Conservation (phyloP, 2,797 vertebrate species). For the Microtus agrestis region DNA sequence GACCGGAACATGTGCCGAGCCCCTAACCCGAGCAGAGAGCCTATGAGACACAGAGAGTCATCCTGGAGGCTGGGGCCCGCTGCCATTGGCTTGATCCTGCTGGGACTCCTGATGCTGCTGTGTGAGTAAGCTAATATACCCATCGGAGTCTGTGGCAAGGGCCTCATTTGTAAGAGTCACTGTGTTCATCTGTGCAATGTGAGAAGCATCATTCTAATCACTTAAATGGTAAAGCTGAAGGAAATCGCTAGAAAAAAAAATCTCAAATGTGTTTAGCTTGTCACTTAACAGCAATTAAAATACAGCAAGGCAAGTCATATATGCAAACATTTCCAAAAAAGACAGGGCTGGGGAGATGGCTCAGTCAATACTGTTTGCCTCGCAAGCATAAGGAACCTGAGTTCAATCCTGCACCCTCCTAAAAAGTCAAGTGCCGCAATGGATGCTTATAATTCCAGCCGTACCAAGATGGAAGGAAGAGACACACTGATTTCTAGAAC, state of each 20-base stretch:
- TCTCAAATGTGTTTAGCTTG: not conserved
- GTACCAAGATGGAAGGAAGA: not conserved
- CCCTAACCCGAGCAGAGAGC: accelerated
- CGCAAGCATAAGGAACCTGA: no score
- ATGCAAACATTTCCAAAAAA: not conserved
- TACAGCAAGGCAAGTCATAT: not conserved
- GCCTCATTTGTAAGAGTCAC: not conserved
- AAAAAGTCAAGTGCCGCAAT: not conserved
- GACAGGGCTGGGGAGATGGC: not conserved
- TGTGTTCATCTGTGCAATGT: not conserved
- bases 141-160: accelerated
- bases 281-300: not conserved
- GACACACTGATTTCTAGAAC: not conserved
- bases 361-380: not conserved
- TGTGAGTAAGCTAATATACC: conserved; percentile 85
- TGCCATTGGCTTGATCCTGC: conserved; percentile 88
- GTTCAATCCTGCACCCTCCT: not conserved
- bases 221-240: not conserved
- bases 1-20: conserved; percentile 76
- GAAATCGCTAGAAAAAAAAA: not conserved
- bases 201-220: not conserved
- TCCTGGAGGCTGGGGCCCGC: conserved; percentile 78
- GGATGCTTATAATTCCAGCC: not conserved
- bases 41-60: accelerated
- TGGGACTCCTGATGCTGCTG: conserved; percentile 89